Conservation (phyloP, 2,797 vertebrate species). For the Falco novaeseelandiae region DNA sequence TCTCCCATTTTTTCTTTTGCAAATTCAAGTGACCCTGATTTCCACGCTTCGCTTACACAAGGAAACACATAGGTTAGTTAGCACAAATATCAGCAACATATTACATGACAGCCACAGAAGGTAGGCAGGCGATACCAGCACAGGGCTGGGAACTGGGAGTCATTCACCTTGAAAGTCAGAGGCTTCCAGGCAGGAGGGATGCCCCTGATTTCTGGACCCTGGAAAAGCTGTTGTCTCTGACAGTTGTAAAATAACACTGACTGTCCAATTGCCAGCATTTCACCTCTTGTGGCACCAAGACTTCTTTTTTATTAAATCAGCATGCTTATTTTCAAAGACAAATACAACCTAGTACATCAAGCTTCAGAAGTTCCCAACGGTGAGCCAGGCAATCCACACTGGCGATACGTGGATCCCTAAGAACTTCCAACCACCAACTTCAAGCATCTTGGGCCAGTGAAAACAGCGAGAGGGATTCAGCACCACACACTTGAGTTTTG, state of each 20-base stretch:
- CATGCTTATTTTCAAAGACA: background rate
- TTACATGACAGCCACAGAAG: background rate
- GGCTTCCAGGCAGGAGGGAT: background rate
- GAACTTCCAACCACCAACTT: background rate
- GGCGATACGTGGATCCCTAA: accelerated
- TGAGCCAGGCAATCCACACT: background rate
- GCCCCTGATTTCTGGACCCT: background rate
- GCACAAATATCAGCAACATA: background rate
- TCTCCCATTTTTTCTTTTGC: background rate
- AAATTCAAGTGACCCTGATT: background rate
- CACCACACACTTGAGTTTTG: background rate
- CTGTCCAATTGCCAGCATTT: background rate
- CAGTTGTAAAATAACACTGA: background rate
- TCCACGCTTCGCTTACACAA: background rate
- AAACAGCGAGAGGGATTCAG: background rate
- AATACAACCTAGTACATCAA: background rate
- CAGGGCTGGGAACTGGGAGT: background rate
- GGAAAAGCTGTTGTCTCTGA: background rate
- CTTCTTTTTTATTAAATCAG: background rate
- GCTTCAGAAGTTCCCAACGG: background rate
- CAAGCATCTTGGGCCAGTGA: background rate
- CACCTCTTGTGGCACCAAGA: background rate
- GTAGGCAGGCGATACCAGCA: background rate
- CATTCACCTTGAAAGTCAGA: background rate
- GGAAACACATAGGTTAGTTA: background rate